Base-by-base conservation (phyloP, 92 coral and sea anemone genomes). In the Bergia sp. region DNA sequence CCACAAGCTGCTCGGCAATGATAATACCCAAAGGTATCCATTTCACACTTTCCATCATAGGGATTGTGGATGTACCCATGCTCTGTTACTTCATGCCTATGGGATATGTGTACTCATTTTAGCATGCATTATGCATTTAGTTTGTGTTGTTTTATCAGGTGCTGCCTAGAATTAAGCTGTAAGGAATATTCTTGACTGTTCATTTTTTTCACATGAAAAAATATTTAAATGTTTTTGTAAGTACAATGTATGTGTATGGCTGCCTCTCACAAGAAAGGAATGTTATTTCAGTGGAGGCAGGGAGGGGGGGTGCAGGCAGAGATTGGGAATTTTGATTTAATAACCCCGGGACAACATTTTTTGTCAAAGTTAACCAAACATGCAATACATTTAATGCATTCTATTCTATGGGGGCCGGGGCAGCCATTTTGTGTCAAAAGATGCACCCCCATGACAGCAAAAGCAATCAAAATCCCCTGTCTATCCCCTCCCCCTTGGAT, bases 1-100 rank as follows among this genome's bases (percentile, higher is more conserved):
- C 92, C 92, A 86, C 92, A 90, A 40, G 88, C 82, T 45, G 77
- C 76, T 74, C 93, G 50, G 74, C 93, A 91, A 85, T 91, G 93
- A 80, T 58, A 90, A 80, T 67, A 90, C 37, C 92, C 92, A 71
- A 90, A 86, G 44, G 77, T 12, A 76, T 90, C 90, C 67, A 61
- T 87, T 76, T 90, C 92, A 75, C 79, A 75, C 37, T 86, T 86
- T n/a, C 86, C 86, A 82, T 90, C 87, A 81, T 90, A 90, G 78
- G 23, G 41, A n/a, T 80, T 74, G 7, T 61, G 80, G 73, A 90
- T 75, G 82, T 77, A 69, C 72, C 71, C 79, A 86, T 90, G 92
- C 39, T 71, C 66, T 8, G 57, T 78, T 77, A 90, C 89, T 74
- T 90, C 88, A 80, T 90, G 92, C 82, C 92, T 90, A 58, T 20